Evolutionary conservation across 1,140 invertebrate genomes (phyloP).

Genomic region (Mizuhopecten yessoensis): DNA sequence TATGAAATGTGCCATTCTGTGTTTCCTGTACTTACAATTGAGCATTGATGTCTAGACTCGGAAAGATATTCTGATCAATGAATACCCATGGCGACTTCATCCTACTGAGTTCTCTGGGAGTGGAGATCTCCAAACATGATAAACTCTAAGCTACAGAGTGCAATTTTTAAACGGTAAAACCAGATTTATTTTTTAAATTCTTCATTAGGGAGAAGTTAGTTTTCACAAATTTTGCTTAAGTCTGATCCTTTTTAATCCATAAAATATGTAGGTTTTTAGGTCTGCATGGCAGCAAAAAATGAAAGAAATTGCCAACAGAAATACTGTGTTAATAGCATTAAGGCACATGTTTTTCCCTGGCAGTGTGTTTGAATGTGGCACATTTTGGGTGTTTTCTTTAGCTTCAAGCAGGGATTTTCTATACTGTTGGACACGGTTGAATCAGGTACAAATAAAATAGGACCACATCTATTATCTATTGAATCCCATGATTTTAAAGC

Average conservation of each 20-base stretch:
- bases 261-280: neutral
- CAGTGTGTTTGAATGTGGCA: neutral
- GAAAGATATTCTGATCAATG: neutral
- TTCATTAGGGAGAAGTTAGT: neutral
- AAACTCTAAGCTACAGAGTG: neutral
- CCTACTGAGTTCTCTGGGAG: neutral
- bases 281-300: neutral
- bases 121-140: neutral
- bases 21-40: neutral
- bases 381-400: neutral
- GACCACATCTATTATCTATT: neutral
- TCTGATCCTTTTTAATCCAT: neutral
- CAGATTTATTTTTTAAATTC: neutral
- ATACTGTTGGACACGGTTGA: neutral
- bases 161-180: conserved; percentile 14
- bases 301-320: neutral
- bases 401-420: neutral
- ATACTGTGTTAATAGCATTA: neutral
- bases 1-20: neutral
- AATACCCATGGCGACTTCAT: neutral
- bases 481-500: neutral
- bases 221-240: neutral
- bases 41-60: neutral
- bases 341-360: neutral
- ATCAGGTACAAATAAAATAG: neutral